phyloP scores from a whole-genome alignment of 2,888 invertebrate species.

The Caenorhabditis sp. region DNA sequence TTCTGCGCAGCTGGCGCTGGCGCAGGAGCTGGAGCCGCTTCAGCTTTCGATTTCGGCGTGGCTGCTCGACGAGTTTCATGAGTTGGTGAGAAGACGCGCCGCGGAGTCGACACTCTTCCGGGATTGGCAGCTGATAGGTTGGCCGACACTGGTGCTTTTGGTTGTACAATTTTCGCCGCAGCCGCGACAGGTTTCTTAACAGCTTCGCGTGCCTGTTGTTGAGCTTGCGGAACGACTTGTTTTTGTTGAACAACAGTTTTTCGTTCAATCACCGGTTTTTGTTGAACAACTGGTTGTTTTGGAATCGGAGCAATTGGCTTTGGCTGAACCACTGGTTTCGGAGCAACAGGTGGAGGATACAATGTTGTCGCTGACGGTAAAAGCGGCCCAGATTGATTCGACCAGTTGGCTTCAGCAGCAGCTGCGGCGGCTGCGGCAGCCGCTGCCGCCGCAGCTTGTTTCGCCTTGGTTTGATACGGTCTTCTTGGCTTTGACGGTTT shows the following conservation, averaged over 20 bases:
- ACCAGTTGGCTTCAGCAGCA: neutral
- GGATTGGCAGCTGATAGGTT: neutral
- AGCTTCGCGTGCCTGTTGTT: neutral
- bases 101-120: neutral
- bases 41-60: neutral
- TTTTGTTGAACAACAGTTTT: neutral
- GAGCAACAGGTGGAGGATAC: neutral
- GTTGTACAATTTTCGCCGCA: neutral
- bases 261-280: neutral
- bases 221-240: neutral
- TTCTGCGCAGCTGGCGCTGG: neutral
- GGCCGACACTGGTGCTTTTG: neutral
- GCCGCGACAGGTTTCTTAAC: neutral
- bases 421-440: neutral
- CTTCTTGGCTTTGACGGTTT: constrained; percentile 2
- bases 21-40: neutral
- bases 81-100: neutral
- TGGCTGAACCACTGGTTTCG: neutral
- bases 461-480: neutral
- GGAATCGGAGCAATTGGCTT: neutral
- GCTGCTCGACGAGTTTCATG: neutral
- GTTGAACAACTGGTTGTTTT: neutral
- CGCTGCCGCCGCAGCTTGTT: neutral
- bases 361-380: neutral
- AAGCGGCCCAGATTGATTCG: neutral